Evolutionary conservation across 2,797 vertebrate genomes (phyloP), one percentile per base, ranked within the genome.

Genomic region (Novumbra hubbsi): DNA sequence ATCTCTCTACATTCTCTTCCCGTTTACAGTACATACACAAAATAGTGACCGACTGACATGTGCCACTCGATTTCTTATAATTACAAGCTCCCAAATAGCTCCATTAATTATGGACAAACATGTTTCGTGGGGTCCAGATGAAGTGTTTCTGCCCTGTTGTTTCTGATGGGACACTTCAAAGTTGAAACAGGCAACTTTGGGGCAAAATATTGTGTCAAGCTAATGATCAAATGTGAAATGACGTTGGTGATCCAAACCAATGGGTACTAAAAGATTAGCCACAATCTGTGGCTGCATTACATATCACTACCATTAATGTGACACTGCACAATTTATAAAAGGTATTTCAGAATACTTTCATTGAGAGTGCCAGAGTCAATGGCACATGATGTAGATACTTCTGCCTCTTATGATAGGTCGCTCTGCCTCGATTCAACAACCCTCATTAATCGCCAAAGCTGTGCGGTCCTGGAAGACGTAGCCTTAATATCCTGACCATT

Each of bases 371-470:
- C 63, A 32, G 6, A 32, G 16, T 64, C 30, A 16, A 64, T 32
- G 24, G 4, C 62, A 64, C 27, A 28, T 64, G 12, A 9, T 67
- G 9, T 19, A 6, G 32, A 41, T 7, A 41, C 32, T n/a, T 67
- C 64, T 84, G 38, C 57, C 60, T 19, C 90, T 87, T 79, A 72
- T 87, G 7, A 48, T 28, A 24, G 24, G 38, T 64, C 62, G 45
- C 8, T 71, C 57, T 41, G 16, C 21, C 73, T 77, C 77, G 65
- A 73, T 80, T 80, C 74, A 77, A 86, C 74, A 70, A 78, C 77
- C 28, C 74, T 84, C 41, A 82, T 83, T 88, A 76, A 69, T 50
- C 83, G 78, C 24, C 7, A 21, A 45, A 45, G 71, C 82, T 86
- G 86, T 84, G 87, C 79, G 55, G 55, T 12, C 21, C 21, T 27